Base-by-base conservation (phyloP, 1,140 invertebrate genomes). In the Drosophila arizonae region DNA sequence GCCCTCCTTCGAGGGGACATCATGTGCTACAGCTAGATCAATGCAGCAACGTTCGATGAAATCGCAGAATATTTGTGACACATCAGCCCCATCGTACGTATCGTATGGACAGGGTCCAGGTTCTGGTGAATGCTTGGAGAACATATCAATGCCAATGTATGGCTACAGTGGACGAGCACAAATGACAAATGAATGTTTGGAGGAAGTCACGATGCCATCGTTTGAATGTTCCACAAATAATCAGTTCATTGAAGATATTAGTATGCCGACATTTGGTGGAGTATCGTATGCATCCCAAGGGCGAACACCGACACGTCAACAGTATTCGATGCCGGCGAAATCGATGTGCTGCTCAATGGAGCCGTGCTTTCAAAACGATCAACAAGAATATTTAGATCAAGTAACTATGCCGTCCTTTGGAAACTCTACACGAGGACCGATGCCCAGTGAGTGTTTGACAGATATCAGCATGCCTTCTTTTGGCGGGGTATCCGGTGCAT, bases 401-500 rank as follows among this genome's bases (percentile, higher is more conserved):
- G n/a, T 46, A 9, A 17, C 43, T 2, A 46, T 46, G 43, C 43
- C 43, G 6, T 46, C 43, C 3, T 46, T 17, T 9, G 43, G 5
- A 3, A 17, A 46, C 15, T 46, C 43, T 0, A 15, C n/a, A 17
- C 15, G n/a, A 8, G 43, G 43, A 6, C 43, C n/a, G 43, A 46
- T 15, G 43, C 3, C n/a, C 15, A 46, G 1, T 8, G n/a, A 17
- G 43, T 46, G 3, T 4, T 9, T 73, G n/a, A 57, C 62, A 5
- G 45, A 73, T 3, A 13, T 69, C 4, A 52, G 36, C 3, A 45
- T 39, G 52, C 71, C 71, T 4, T 68, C 71, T 0, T 73, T 61
- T 41, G 63, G 57, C 1, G 60, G 17, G 10, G 41, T 63, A 0
- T 67, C 52, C 43, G 43, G 43, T 11, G n/a, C 15, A 4, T 17